Conservation (phyloP, 2,888 invertebrate genomes). For the Scaptomyza flava region DNA sequence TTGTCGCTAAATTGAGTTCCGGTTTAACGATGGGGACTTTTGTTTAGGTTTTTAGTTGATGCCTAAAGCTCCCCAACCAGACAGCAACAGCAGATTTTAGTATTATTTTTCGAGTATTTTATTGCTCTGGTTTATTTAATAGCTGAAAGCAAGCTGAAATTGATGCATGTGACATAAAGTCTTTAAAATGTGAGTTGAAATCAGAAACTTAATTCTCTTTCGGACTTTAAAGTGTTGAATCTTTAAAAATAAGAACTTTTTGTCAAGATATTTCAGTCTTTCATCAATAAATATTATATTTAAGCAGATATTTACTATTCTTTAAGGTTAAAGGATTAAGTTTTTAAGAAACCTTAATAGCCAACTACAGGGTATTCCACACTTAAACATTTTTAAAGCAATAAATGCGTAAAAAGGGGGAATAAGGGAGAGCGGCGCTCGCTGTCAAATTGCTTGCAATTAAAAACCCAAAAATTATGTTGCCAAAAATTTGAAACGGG, state of each 20-base stretch:
- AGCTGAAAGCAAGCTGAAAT: slow-evolving; percentile 17
- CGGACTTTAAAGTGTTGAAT: too few relatives aligned
- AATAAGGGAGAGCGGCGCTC: neutral
- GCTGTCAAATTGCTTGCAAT: slow-evolving; percentile 60
- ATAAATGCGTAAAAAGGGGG: slow-evolving; percentile 20
- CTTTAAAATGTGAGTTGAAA: too few relatives aligned
- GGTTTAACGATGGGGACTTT: slow-evolving; percentile 56
- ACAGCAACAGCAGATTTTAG: slow-evolving; percentile 8
- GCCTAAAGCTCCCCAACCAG: slow-evolving; percentile 7
- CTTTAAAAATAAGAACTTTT: too few relatives aligned
- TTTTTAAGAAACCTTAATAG: too few relatives aligned
- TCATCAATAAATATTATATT: too few relatives aligned
- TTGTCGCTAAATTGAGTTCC: slow-evolving; percentile 78
- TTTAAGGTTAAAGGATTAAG: too few relatives aligned
- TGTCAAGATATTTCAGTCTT: too few relatives aligned
- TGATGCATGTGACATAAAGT: neutral
- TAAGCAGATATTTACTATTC: too few relatives aligned
- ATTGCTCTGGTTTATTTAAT: slow-evolving; percentile 49
- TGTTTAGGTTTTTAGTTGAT: slow-evolving; percentile 35
- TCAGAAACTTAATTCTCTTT: too few relatives aligned
- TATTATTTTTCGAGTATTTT: slow-evolving; percentile 7
- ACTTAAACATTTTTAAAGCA: slow-evolving; percentile 5
- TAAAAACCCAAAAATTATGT: slow-evolving; percentile 70
- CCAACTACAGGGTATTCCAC: neutral
- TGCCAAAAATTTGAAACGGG: slow-evolving; percentile 60